Evolutionary conservation across 2,797 vertebrate genomes (phyloP).

Genomic region (Melanotaenia parkinsoni): DNA sequence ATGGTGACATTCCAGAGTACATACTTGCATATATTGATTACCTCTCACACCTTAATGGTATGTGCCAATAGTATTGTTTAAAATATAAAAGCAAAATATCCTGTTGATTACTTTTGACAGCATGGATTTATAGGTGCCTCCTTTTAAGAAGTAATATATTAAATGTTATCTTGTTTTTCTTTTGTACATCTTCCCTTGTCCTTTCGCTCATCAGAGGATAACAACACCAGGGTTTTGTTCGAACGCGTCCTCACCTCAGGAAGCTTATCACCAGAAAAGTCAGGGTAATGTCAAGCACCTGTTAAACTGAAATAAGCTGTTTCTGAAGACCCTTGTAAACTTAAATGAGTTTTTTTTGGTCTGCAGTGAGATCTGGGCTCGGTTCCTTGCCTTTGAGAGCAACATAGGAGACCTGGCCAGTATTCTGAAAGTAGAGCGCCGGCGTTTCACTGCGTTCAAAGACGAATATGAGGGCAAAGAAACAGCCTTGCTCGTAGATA

Average conservation of each 20-base stretch:
- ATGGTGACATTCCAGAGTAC: conserved; percentile 98
- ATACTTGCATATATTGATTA: conserved; percentile 99
- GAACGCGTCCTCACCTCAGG: conserved; percentile 99
- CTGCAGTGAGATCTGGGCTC: conserved; percentile 96
- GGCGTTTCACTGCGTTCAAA: conserved; percentile 96
- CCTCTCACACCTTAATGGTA: conserved; percentile 95
- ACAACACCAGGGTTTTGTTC: conserved; percentile 99
- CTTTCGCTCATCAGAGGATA: conserved; percentile 88
- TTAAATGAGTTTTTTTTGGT: conserved; percentile 21
- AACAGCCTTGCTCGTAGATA: conserved; percentile 94
- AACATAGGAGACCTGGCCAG: conserved; percentile 98
- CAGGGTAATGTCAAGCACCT: conserved; percentile 85
- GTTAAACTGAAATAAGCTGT: neutral
- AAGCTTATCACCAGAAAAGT: conserved; percentile 97
- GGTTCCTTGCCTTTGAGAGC: conserved; percentile 98
- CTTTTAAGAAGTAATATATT: neutral
- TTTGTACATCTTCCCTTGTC: neutral
- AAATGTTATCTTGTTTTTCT: neutral
- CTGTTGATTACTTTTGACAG: neutral
- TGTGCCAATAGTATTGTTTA: neutral
- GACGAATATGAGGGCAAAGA: conserved; percentile 99
- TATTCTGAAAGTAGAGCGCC: conserved; percentile 97
- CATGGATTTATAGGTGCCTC: neutral
- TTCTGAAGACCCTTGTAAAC: neutral
- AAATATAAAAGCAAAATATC: neutral